phyloP scores from a whole-genome alignment of 1,140 invertebrate species.

The Macrosteles quadrilineatus region DNA sequence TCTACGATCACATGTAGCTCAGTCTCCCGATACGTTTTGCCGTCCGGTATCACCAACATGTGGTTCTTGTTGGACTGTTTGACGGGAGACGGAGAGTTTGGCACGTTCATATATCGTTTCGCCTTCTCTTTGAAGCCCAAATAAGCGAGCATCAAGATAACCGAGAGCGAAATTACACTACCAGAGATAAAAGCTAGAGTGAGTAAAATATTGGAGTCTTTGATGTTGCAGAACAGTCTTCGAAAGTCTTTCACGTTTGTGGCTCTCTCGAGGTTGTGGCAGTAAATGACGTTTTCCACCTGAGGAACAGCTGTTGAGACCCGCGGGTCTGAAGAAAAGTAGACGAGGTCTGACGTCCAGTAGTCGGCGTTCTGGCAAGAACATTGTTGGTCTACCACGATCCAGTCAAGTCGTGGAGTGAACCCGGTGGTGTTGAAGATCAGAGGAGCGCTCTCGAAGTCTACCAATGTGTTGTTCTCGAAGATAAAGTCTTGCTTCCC shows the following conservation, averaged over 20 bases:
- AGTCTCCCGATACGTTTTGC: conserved; percentile 77
- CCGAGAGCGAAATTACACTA: conserved; percentile 41
- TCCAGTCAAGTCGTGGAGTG: conserved; percentile 55
- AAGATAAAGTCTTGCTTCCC: conserved; percentile 57
- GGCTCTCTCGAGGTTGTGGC: conserved; percentile 28
- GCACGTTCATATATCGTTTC: conserved; percentile 54
- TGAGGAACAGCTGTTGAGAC: conserved; percentile 33
- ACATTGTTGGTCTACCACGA: conserved; percentile 62
- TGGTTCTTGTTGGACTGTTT: conserved; percentile 36
- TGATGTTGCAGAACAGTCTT: conserved; percentile 38
- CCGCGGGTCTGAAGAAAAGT: conserved; percentile 48
- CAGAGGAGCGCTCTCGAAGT: conserved; percentile 59
- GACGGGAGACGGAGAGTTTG: conserved; percentile 32
- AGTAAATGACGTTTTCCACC: conserved; percentile 38
- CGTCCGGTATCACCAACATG: conserved; percentile 71
- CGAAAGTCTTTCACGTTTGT: conserved; percentile 35
- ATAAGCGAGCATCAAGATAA: conserved; percentile 46
- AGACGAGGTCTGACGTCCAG: conserved; percentile 53
- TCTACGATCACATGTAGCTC: conserved; percentile 83
- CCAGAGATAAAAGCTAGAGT: conserved; percentile 47
- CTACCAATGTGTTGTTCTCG: conserved; percentile 62
- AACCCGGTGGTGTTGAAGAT: conserved; percentile 59
- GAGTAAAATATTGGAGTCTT: conserved; percentile 44
- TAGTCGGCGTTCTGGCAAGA: conserved; percentile 56
- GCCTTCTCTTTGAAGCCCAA: conserved; percentile 40